Evolutionary conservation across 1,140 invertebrate species (phyloP).

Genomic region (Drosophila nasuta): DNA sequence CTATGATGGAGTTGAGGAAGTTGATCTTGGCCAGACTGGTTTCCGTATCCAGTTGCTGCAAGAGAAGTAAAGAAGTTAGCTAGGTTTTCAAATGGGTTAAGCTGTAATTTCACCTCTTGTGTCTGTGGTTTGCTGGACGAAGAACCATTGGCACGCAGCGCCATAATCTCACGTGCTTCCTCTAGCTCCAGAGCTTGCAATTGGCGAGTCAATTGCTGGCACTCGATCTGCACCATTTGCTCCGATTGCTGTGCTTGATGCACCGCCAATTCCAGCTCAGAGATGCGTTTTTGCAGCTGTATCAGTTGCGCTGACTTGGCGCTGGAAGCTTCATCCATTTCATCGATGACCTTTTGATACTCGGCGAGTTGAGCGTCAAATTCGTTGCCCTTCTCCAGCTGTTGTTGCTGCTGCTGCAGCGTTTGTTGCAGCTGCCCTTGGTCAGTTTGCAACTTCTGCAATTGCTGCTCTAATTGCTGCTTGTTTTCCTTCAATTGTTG

Average conservation of each 20-base stretch:
- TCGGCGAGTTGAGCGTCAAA: constrained; percentile 58
- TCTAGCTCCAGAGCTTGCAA: constrained; percentile 59
- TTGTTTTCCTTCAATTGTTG: constrained; percentile 2
- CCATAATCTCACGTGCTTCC: constrained; percentile 65
- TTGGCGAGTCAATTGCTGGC: constrained; percentile 53
- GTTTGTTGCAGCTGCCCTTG: constrained; percentile 9
- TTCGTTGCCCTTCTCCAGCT: constrained; percentile 60
- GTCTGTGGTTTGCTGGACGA: not conserved
- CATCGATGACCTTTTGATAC: constrained; percentile 76
- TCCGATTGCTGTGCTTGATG: constrained; percentile 44
- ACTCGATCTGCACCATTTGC: constrained; percentile 48
- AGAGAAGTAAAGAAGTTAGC: not conserved
- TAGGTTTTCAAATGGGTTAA: not conserved
- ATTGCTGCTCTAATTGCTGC: not conserved
- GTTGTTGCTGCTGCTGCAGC: constrained; percentile 31
- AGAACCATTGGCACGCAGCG: constrained; percentile 52
- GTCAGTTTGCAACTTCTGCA: constrained; percentile 7
- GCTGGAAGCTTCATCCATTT: constrained; percentile 68
- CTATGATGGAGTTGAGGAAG: constrained; percentile 98
- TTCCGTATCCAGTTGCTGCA: constrained; percentile 51
- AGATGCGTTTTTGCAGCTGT: constrained; percentile 49
- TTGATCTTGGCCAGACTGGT: constrained; percentile 89
- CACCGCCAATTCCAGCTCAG: constrained; percentile 54
- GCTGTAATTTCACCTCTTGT: constrained; percentile 35
- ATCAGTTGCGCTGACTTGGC: constrained; percentile 47